Base-by-base conservation (phyloP, 1,140 invertebrate genomes). In the Campoletis sonorensis region DNA sequence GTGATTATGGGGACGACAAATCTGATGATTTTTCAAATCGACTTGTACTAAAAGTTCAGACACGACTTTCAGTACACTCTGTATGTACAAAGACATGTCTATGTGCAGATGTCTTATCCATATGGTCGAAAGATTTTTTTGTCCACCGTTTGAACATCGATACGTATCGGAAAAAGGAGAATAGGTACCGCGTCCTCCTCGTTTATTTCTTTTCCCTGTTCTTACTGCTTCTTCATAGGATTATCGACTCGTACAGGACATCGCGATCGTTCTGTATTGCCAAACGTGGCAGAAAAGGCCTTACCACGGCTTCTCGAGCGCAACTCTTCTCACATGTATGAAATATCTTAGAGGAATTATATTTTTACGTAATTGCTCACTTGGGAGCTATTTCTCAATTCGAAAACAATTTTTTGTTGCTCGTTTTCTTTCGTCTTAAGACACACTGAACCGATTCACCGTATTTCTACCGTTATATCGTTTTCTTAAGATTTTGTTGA, bases 41-140 rank as follows among this genome's bases (percentile, higher is more conserved):
- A n/a, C n/a, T n/a, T n/a, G n/a, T n/a, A n/a, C n/a, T n/a, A n/a
- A 13, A 45, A 45, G 3, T 11, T 45, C 40, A 45, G 40, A 11
- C 40, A 45, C 40, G 40, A 45, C 40, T 45, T 10, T 45, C 40
- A 1, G 8, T 45, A 45, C 40, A 45, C 40, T 11, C 7, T 45
- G 40, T 45, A 45, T 45, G n/a, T n/a, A 45, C 8, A 13, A 45
- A 33, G 3, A 33, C 30, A 33, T 33, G 10, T 58, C 5, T 21
- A 58, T n/a, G 21, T 2, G 23, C 3, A 67, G n/a, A 67, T 27
- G 23, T 27, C 40, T 82, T 64, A 82, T 79, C 81, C 76, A 82
- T 79, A 81, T 81, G 82, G 78, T 83, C 40, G 61, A 30, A 71
- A 77, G 67, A 37, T 58, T 58, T 79, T 80, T 76, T 79, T 76